Base-by-base conservation (phyloP, 2,113 vertebrate species). In the Leptodactylus fuscus region DNA sequence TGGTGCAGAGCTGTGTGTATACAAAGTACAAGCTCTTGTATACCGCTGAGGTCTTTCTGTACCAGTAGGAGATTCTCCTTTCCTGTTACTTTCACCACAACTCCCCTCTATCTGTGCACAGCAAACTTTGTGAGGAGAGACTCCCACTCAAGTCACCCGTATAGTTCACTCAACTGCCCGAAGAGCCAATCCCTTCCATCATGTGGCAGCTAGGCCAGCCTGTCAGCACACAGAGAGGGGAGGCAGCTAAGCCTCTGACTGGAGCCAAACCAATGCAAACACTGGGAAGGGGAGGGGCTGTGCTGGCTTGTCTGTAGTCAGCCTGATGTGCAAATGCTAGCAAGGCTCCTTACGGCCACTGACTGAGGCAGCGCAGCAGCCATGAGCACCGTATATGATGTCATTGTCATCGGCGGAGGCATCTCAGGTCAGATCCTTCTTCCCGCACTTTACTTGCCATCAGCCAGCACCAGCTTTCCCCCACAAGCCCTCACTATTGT, bases 391-490 rank as follows among this genome's bases (percentile, higher is more conserved):
- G 29, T 70, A 0, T 55, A 79, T 51, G 83, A 85, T 70, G 83
- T 85, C 18, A 70, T 85, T 79, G 83, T 85, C 11, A 85, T 85
- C 75, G 83, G 83, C 22, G 83, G 75, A 32, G 83, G 83, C 60
- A 85, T 85, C 44, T 85, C 83, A 79, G 83, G 83, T 85, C 38
- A 20, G 48, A 73, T 27, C 22, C 16, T 38, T 74, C 48, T 13
- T 18, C 22, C 69, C 11, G 3, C 3, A 2, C 10, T 70, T 70
- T 10, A 11, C 20, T 12, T 22, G 11, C n/a, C n/a, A 46, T 0
- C n/a, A 48, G 3, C 22, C 38, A 12, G 12, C 13, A 12, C 8
- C 12, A 48, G 46, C 8, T 4, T 48, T 15, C 46, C 41, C 38
- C 41, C 41, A 9, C 41, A 2, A n/a, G n/a, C n/a, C 41, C 41